Evolutionary conservation across 2,888 invertebrate genomes (phyloP).

Genomic region (Bibio marci): DNA sequence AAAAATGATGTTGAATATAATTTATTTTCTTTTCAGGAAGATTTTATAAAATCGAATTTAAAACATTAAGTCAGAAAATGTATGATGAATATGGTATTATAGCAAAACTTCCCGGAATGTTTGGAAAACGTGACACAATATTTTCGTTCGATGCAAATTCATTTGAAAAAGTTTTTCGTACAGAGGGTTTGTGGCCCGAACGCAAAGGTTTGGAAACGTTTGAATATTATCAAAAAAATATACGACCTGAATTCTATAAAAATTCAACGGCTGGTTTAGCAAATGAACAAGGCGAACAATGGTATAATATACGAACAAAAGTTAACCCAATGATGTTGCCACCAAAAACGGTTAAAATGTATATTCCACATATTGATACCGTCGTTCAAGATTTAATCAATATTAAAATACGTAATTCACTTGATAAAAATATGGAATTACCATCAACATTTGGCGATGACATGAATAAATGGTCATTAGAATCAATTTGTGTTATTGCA

Average conservation of each 20-base stretch:
- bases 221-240: constrained; percentile 22
- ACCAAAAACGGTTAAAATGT: constrained; percentile 37
- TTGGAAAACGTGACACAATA: constrained; percentile 19
- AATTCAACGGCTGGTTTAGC: constrained; percentile 12
- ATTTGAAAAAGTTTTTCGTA: constrained; percentile 30
- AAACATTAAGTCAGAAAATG: neutral
- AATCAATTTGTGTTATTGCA: constrained; percentile 31
- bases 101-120: constrained; percentile 21
- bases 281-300: constrained; percentile 38
- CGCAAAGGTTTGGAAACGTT: constrained; percentile 25
- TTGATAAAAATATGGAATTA: constrained; percentile 22
- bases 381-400: constrained; percentile 29
- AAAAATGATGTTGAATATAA: too few relatives aligned
- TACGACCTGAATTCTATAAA: constrained; percentile 14
- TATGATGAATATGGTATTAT: constrained; percentile 21
- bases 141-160: constrained; percentile 33
- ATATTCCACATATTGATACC: constrained; percentile 31
- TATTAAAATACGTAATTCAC: constrained; percentile 15
- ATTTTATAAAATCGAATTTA: neutral
- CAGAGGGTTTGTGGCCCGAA: constrained; percentile 30
- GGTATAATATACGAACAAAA: constrained; percentile 46
- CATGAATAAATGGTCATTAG: constrained; percentile 37
- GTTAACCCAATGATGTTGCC: constrained; percentile 50
- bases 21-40: too few relatives aligned
- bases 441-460: constrained; percentile 31